Base-by-base conservation (phyloP, 2,113 vertebrate genomes). In the Lepisosteus osseus region DNA sequence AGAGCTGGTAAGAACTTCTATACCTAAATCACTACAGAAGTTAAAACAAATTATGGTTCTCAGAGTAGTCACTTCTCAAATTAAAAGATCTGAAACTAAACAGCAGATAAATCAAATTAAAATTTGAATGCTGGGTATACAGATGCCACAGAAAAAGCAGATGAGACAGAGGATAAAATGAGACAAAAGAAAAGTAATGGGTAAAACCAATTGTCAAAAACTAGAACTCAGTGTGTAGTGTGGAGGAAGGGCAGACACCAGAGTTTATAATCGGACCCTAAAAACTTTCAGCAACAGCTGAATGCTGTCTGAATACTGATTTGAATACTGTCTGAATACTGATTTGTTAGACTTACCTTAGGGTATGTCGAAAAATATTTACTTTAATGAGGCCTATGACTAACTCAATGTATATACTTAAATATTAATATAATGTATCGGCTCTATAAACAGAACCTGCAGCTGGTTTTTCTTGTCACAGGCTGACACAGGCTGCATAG, bases 41-140 rank as follows among this genome's bases (percentile, higher is more conserved):
- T 29, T 29, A 29, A 29, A 29, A 29, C 29, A 29, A 29, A 29
- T 29, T 29, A 29, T 29, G 29, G 1, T 29, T 1, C 29, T 29
- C 29, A 29, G 29, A 29, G 29, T 29, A 29, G 29, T 29, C 29
- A 29, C 29, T 29, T 29, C 29, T 29, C 29, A 29, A 29, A 1
- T 29, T 29, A 66, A 66, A 0, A 6, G 44, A 40, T 59, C 29
- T 29, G 11, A 11, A 15, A 15, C 7, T 7, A 7, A 44, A 68
- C 15, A n/a, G 14, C 2, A 73, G 8, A 51, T 47, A 6, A 17
- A 3, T 68, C 69, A 42, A 4, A 3, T 68, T 70, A 42, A 4
- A 7, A 78, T 74, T 54, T 43, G 62, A 63, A 29, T 64, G 70
- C 11, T 64, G 61, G 61, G 63, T 71, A 71, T 62, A 71, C 15